Conservation (phyloP, 2,797 vertebrate species). For the Pipistrellus nathusii region DNA sequence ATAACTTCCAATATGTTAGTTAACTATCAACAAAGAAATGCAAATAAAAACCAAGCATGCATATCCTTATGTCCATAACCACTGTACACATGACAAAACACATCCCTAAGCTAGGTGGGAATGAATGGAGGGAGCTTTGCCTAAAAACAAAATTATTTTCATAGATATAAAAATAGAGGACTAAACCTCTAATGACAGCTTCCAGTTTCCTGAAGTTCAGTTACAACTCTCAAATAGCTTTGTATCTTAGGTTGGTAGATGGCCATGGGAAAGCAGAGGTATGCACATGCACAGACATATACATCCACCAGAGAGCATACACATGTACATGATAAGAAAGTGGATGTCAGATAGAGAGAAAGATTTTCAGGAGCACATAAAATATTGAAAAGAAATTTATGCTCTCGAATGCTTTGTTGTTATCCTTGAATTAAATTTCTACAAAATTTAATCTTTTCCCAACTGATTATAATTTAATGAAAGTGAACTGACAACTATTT, state of each 20-base stretch:
- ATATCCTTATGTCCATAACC: background rate
- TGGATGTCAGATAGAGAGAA: background rate
- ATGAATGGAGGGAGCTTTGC: slow-evolving; percentile 3
- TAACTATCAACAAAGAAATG: slow-evolving; percentile 16
- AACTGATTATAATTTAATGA: background rate
- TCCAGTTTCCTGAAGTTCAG: background rate
- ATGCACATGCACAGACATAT: background rate
- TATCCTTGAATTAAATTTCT: background rate
- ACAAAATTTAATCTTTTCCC: background rate
- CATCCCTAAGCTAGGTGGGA: background rate
- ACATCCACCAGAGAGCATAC: no score
- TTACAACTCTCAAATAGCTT: background rate
- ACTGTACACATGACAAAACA: background rate
- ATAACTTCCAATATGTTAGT: background rate
- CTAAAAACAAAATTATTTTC: slow-evolving; percentile 33
- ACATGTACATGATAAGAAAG: background rate
- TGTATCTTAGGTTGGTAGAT: background rate
- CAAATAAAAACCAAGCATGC: background rate
- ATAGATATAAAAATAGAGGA: background rate
- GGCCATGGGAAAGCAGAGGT: background rate
- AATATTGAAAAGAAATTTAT: background rate
- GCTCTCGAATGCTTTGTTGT: background rate
- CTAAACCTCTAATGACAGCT: background rate
- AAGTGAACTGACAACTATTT: background rate
- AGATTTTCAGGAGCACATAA: background rate